Percentiles rank a stretch among this genome's conserved stretches.
These are phyloP conservation scores for Apostichopus japonicus DNA, from an alignment of 35 echinoderm and acorn worm genomes.

Conservation along the genomic window DNA sequence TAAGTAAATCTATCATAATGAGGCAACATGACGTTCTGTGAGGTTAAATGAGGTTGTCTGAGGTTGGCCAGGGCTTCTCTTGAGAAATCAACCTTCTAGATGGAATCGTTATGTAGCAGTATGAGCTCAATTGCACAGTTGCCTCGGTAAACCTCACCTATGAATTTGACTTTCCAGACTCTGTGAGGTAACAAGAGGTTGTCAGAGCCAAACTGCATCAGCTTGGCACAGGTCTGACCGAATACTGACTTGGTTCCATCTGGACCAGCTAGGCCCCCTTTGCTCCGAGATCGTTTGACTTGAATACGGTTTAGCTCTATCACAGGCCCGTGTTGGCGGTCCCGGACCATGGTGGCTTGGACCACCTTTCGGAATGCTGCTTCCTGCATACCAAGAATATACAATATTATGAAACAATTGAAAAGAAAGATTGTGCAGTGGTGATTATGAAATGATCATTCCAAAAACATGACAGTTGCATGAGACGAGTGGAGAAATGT, in stretches of 20 bases:
- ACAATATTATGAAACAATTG: background rate
- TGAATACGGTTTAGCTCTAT: slow-evolving; percentile 96
- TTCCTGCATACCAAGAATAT: slow-evolving; percentile 52
- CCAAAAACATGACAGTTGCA: too few species aligned
- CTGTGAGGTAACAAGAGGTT: slow-evolving; percentile 90
- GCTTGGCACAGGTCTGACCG: slow-evolving; percentile 94
- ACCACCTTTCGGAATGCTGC: slow-evolving; percentile 97
- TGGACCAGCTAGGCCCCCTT: slow-evolving; percentile 93
- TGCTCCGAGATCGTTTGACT: slow-evolving; percentile 95
- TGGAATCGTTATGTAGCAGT: background rate
- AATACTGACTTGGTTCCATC: slow-evolving; percentile 98
- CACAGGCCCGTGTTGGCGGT: slow-evolving; percentile 88
- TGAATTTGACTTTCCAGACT: slow-evolving; percentile 99
- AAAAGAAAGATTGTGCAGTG: background rate
- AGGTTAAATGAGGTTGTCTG: too few species aligned
- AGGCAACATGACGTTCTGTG: too few species aligned
- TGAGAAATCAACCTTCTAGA: too few species aligned
- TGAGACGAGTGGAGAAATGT: too few species aligned
- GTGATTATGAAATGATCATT: too few species aligned
- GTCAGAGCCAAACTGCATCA: slow-evolving; percentile 89
- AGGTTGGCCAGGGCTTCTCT: too few species aligned
- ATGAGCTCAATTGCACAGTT: background rate
- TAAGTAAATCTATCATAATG: too few species aligned
- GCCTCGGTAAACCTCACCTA: slow-evolving; percentile 47
- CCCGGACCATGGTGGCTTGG: slow-evolving; percentile 92